Percentiles rank a stretch among this genome's conserved stretches.
phyloP scores from a whole-genome alignment of 2,113 vertebrate species.

The Catharus minimus region DNA sequence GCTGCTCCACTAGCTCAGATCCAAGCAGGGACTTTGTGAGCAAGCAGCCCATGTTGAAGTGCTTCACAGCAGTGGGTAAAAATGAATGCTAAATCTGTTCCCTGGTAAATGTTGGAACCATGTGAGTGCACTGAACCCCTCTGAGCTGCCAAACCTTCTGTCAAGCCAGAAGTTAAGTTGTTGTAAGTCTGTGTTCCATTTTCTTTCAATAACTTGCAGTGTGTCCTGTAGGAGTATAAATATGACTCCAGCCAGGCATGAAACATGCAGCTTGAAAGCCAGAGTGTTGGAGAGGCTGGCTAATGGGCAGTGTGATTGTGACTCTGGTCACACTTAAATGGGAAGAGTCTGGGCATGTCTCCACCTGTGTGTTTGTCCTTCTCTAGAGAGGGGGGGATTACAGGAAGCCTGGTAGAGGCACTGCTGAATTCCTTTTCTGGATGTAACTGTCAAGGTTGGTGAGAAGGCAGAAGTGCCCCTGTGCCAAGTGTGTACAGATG shows the following conservation, averaged over 20 bases:
- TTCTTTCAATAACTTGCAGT: background rate
- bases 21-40: background rate
- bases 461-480: background rate
- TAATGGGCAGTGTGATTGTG: background rate
- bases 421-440: background rate
- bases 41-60: conserved; percentile 12
- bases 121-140: conserved; percentile 14
- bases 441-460: background rate
- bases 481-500: background rate
- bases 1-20: conserved; percentile 5
- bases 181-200: conserved; percentile 16
- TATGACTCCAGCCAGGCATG: conserved; percentile 17
- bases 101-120: conserved; percentile 32
- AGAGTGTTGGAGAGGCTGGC: background rate
- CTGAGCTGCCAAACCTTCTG: conserved; percentile 48
- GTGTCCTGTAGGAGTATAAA: conserved; percentile 33
- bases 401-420: background rate
- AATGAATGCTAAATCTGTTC: conserved; percentile 44
- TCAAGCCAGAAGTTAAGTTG: conserved; percentile 44
- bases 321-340: background rate
- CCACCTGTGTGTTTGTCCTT: background rate
- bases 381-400: background rate
- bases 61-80: conserved; percentile 36
- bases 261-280: conserved; percentile 7
- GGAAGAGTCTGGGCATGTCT: background rate